Evolutionary conservation across 2,113 vertebrate genomes (phyloP).

Genomic region (Taxidea taxus): DNA sequence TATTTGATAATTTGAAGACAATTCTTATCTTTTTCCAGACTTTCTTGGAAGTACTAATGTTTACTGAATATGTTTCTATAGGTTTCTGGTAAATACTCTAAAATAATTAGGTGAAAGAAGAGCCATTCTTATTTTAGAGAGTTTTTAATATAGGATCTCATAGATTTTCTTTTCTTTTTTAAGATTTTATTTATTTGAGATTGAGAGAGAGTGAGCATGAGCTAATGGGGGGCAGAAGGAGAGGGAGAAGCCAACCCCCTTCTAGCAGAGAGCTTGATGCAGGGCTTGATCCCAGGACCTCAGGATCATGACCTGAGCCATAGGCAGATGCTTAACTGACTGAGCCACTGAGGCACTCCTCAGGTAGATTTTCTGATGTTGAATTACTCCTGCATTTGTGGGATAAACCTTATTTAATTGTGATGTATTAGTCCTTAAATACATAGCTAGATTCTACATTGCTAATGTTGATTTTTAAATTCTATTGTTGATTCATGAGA

Average conservation of each 20-base stretch:
- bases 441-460: neutral
- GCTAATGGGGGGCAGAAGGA: neutral
- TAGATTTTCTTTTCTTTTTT: neutral
- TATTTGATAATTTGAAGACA: conserved; percentile 6
- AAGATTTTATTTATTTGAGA: neutral
- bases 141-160: neutral
- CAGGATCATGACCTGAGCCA: neutral
- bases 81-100: neutral
- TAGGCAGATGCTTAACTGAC: neutral
- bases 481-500: neutral
- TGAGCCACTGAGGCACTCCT: neutral
- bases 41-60: neutral
- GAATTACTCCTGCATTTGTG: neutral
- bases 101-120: neutral
- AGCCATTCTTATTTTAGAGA: neutral
- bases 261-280: neutral
- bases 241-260: neutral
- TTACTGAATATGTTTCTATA: neutral
- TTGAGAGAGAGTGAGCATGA: neutral
- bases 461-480: neutral
- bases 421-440: neutral
- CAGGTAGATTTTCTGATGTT: neutral
- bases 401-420: neutral
- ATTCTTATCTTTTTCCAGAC: neutral
- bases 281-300: neutral